These are phyloP conservation scores for Eulemur mongoz DNA, from an alignment of 2,797 vertebrate species.

Conservation along the genomic window DNA sequence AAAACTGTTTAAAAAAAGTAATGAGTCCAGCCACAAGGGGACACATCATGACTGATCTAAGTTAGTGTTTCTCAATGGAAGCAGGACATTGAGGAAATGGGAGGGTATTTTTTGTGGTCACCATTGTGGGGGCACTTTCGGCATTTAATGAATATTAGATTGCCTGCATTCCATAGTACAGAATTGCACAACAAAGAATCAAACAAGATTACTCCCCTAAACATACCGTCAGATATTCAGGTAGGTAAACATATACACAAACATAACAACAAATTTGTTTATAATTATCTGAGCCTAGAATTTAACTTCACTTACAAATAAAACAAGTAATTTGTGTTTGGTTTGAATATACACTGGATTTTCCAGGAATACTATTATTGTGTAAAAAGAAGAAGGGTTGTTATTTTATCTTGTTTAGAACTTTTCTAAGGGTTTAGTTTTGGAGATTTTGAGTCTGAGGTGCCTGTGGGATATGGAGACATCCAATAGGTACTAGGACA, in stretches of 20 bases:
- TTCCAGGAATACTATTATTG: neutral
- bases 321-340: neutral
- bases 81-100: neutral
- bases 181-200: neutral
- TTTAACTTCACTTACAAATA: neutral
- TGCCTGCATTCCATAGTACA: neutral
- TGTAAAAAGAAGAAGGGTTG: neutral
- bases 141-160: neutral
- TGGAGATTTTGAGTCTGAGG: neutral
- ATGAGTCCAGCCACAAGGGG: neutral
- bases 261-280: neutral
- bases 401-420: neutral
- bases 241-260: neutral
- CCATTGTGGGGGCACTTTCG: neutral
- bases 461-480: neutral
- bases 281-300: neutral
- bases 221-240: neutral
- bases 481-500: neutral
- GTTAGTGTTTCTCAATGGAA: neutral
- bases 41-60: neutral
- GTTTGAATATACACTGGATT: neutral
- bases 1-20: neutral
- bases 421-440: neutral
- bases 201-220: neutral
- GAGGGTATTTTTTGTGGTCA: neutral